phyloP scores from a whole-genome alignment of 1,140 invertebrate genomes.

The Apis florea region DNA sequence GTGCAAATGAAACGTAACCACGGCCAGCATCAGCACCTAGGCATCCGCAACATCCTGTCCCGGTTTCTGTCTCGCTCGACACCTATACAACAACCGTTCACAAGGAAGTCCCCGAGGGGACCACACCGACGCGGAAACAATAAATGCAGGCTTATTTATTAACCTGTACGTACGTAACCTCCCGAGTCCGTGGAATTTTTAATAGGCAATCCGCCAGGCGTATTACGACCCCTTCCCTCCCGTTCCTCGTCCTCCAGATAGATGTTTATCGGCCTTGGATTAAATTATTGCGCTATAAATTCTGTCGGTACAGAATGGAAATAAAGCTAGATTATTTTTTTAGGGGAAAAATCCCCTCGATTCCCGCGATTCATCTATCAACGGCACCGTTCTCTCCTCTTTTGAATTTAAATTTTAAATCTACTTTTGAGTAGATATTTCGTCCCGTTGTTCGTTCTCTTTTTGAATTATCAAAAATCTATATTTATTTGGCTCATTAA shows the following conservation, averaged over 20 bases:
- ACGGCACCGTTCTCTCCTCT: too few species aligned
- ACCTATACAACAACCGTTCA: neutral
- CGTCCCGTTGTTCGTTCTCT: too few species aligned
- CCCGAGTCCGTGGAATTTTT: neutral
- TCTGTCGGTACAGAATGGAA: neutral
- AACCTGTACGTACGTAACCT: neutral
- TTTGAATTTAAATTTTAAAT: too few species aligned
- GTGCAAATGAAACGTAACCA: neutral
- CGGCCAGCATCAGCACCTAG: neutral
- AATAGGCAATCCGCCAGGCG: neutral
- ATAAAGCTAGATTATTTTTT: neutral
- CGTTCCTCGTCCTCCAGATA: constrained; percentile 1
- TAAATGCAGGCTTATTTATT: constrained; percentile 38
- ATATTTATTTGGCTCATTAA: too few species aligned
- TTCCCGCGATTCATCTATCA: too few species aligned
- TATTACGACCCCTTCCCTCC: neutral
- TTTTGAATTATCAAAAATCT: too few species aligned
- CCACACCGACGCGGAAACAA: constrained; percentile 34
- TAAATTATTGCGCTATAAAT: constrained; percentile 33
- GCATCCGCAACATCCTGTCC: neutral
- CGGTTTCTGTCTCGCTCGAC: neutral
- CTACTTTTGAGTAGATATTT: too few species aligned
- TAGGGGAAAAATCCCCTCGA: too few species aligned
- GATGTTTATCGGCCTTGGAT: constrained; percentile 33
- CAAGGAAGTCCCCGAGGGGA: constrained; percentile 6